phyloP scores from a whole-genome alignment of 2,113 vertebrate genomes.

The Silurus asotus region DNA sequence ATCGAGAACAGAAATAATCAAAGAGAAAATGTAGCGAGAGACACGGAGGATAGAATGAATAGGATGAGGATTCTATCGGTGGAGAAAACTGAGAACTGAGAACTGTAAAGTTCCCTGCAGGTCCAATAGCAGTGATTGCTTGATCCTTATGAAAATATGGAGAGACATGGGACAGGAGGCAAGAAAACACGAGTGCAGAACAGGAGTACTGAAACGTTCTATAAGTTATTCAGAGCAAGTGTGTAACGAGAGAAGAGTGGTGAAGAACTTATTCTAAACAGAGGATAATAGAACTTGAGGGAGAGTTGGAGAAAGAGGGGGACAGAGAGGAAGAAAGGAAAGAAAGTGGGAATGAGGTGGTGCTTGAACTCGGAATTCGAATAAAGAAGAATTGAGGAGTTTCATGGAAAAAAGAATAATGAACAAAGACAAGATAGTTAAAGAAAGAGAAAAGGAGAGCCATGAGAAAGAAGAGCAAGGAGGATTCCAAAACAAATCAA shows the following conservation, averaged over 20 bases:
- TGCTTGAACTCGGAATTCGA: no score
- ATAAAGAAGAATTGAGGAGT: constrained; percentile 42
- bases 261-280: constrained; percentile 56
- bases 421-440: constrained; percentile 32
- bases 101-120: constrained; percentile 65
- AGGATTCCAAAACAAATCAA: background rate
- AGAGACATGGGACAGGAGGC: constrained; percentile 45
- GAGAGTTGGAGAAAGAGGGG: background rate
- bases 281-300: constrained; percentile 17
- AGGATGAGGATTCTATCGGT: constrained; percentile 69
- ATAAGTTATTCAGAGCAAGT: constrained; percentile 71
- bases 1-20: constrained; percentile 66
- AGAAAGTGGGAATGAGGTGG: no score
- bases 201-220: constrained; percentile 63
- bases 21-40: constrained; percentile 52
- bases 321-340: constrained; percentile 28
- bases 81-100: constrained; percentile 58
- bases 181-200: constrained; percentile 14
- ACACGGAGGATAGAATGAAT: constrained; percentile 57
- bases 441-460: constrained; percentile 14
- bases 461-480: background rate
- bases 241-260: constrained; percentile 39
- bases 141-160: constrained; percentile 45
- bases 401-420: constrained; percentile 22
- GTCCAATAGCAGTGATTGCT: constrained; percentile 77